Conservation (phyloP, 2,888 invertebrate species). For the Eupithecia inturbata region DNA sequence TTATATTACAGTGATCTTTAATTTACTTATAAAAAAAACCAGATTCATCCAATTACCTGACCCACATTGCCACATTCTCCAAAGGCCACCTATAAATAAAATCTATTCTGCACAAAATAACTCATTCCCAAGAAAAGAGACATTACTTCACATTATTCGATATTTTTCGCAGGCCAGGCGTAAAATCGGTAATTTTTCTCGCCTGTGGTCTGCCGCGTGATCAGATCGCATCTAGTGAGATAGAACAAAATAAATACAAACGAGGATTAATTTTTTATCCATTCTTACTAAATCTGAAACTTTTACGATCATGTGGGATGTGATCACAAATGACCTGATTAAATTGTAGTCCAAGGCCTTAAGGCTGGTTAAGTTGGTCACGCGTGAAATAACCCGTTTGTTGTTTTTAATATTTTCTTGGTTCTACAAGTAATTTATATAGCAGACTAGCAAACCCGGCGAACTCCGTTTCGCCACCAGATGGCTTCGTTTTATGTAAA, state of each 20-base stretch:
- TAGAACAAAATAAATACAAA: too few species aligned
- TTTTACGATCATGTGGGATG: too few species aligned
- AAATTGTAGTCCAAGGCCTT: too few species aligned
- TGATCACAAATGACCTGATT: too few species aligned
- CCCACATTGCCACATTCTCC: background rate
- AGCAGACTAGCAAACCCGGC: too few species aligned
- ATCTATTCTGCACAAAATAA: conserved; percentile 13
- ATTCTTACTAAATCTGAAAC: background rate
- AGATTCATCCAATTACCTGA: background rate
- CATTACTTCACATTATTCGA: conserved; percentile 18
- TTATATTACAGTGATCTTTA: background rate
- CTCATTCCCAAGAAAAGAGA: conserved; percentile 17
- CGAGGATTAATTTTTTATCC: background rate
- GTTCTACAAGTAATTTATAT: too few species aligned
- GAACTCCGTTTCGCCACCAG: too few species aligned
- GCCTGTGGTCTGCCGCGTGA: background rate
- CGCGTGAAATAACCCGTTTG: too few species aligned
- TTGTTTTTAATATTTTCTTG: too few species aligned
- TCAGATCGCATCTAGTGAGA: too few species aligned
- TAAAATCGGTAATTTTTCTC: conserved; percentile 28
- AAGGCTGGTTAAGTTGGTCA: too few species aligned
- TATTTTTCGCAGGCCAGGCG: conserved; percentile 18
- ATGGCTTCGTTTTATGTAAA: too few species aligned
- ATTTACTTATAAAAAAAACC: background rate
- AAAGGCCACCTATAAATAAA: conserved; percentile 8